A percentile compares a stretch with the other conserved stretches of the same genome.
phyloP scores from a whole-genome alignment of 2,797 vertebrate genomes.

The Ara ararauna region DNA sequence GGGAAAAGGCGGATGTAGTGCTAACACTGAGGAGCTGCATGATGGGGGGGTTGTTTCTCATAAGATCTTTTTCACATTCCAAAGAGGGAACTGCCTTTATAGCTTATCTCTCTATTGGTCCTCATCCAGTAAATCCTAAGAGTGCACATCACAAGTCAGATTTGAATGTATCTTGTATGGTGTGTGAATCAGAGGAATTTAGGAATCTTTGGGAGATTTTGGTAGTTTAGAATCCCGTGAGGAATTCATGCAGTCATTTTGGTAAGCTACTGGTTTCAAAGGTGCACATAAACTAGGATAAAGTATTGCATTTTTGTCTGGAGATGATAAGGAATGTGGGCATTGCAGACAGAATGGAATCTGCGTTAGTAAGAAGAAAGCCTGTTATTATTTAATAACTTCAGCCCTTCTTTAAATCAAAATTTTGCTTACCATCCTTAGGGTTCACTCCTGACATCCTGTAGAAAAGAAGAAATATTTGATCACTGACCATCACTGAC shows the following conservation, averaged over 20 bases:
- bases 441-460: conserved; percentile 55
- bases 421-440: conserved; percentile 66
- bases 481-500: neutral
- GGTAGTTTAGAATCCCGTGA: neutral
- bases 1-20: neutral
- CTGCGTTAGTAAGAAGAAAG: neutral
- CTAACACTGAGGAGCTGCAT: neutral
- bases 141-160: neutral
- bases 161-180: neutral
- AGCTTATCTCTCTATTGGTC: neutral
- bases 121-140: neutral
- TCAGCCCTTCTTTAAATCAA: neutral
- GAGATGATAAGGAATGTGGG: neutral
- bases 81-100: neutral
- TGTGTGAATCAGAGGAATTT: neutral
- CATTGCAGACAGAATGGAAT: neutral
- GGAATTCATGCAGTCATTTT: neutral
- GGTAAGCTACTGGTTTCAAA: neutral
- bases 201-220: neutral
- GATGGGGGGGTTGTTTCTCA: neutral
- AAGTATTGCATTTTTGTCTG: neutral
- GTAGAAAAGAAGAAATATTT: neutral
- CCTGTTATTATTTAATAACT: neutral
- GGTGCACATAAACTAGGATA: neutral
- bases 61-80: neutral